Conservation (phyloP, 2,113 vertebrate genomes). For the Microcebus murinus region DNA sequence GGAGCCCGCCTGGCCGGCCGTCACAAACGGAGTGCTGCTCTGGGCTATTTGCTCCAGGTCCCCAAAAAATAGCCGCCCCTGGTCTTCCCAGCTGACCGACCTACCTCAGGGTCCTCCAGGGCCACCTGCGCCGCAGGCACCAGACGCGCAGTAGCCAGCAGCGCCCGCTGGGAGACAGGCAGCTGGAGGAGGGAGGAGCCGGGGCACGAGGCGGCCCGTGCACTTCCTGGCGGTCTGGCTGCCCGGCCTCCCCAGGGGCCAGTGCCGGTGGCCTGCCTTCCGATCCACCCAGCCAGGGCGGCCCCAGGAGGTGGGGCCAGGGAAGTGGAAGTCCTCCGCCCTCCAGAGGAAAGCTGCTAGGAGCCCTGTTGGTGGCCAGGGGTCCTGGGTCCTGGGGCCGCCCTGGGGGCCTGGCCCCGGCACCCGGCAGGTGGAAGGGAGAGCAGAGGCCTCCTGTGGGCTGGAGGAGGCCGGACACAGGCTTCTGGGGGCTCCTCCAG, state of each 20-base stretch:
- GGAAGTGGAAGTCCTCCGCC: conserved; percentile 54
- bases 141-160: no score
- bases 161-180: not conserved
- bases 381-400: no score
- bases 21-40: not conserved
- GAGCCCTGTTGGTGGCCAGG: not conserved
- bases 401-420: not conserved
- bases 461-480: not conserved
- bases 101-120: conserved; percentile 60
- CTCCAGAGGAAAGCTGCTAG: not conserved
- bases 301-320: not conserved
- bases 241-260: not conserved
- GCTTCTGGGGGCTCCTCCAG: not conserved
- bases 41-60: not conserved
- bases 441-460: not conserved
- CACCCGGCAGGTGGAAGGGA: fast-evolving
- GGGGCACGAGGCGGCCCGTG: not conserved
- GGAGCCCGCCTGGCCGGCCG: not conserved
- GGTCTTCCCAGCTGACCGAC: not conserved
- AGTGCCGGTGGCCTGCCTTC: not conserved
- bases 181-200: not conserved
- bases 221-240: conserved; percentile 44
- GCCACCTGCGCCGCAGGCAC: not conserved
- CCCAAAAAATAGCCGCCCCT: fast-evolving
- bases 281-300: not conserved